Conservation (phyloP, 1,140 invertebrate species). For the Chrysomallon squamiferum region DNA sequence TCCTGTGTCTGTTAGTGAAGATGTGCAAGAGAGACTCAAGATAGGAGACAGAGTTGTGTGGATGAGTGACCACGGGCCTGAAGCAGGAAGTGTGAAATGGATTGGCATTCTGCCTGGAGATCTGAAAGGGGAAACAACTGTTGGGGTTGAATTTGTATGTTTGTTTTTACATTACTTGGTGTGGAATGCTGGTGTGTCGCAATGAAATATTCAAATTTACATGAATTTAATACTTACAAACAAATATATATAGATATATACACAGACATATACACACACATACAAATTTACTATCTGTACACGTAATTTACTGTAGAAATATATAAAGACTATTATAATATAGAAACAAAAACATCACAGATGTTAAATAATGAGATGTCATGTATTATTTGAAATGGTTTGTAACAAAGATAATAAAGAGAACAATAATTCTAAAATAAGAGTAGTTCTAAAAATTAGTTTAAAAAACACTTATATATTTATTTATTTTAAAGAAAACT, state of each 20-base stretch:
- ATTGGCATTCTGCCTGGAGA: conserved; percentile 66
- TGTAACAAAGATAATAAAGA: too few relatives aligned
- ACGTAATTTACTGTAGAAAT: too few relatives aligned
- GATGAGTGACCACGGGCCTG: conserved; percentile 66
- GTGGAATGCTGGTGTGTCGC: neutral
- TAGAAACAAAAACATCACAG: too few relatives aligned
- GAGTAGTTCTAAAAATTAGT: too few relatives aligned
- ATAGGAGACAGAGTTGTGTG: conserved; percentile 68
- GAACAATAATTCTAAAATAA: too few relatives aligned
- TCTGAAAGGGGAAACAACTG: conserved; percentile 64
- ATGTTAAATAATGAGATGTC: too few relatives aligned
- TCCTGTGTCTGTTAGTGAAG: neutral
- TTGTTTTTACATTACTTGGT: conserved; percentile 7
- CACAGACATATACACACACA: neutral
- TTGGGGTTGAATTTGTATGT: conserved; percentile 71
- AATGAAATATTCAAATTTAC: neutral
- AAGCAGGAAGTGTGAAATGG: conserved; percentile 68
- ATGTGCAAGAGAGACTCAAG: conserved; percentile 49
- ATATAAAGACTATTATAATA: too few relatives aligned
- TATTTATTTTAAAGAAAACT: too few relatives aligned
- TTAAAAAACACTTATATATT: too few relatives aligned
- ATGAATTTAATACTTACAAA: conserved; percentile 2
- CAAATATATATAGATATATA: too few relatives aligned
- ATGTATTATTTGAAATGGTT: too few relatives aligned
- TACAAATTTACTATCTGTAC: too few relatives aligned